Evolutionary conservation across 1,140 invertebrate species (phyloP).

Genomic region (Lordiphosa clarofinis): DNA sequence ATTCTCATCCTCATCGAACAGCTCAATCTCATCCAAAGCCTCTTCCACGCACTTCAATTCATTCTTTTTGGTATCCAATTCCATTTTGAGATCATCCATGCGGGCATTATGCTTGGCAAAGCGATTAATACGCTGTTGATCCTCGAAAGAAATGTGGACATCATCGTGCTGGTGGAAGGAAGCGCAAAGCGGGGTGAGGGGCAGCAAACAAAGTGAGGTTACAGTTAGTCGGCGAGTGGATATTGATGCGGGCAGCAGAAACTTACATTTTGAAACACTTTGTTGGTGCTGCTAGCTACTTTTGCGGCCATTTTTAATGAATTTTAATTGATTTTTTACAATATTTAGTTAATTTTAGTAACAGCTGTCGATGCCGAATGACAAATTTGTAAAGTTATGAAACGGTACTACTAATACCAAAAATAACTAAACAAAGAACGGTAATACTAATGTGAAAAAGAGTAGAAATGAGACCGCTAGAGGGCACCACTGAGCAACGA

Average conservation of each 20-base stretch:
- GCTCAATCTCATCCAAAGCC: conserved; percentile 91
- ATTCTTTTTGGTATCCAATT: conserved; percentile 93
- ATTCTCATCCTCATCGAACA: conserved; percentile 89
- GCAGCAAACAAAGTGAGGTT: conserved; percentile 61
- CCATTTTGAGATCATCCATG: conserved; percentile 93
- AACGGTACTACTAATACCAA: no score
- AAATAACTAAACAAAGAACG: no score
- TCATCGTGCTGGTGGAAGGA: conserved; percentile 81
- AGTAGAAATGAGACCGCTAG: no score
- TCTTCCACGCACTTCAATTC: conserved; percentile 95
- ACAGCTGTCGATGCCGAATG: no score
- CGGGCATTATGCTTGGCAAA: conserved; percentile 96
- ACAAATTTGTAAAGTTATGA: no score
- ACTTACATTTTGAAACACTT: conserved; percentile 73
- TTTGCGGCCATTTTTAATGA: conserved; percentile 68
- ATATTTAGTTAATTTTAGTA: no score
- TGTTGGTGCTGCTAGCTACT: conserved; percentile 62
- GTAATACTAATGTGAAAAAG: no score
- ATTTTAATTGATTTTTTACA: conserved; percentile 37
- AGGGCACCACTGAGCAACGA: no score
- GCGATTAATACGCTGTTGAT: conserved; percentile 98
- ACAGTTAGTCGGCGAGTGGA: conserved; percentile 21
- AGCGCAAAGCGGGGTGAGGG: conserved; percentile 1
- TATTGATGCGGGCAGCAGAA: not conserved
- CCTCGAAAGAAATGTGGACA: conserved; percentile 96